Evolutionary conservation across 2,888 invertebrate genomes (phyloP), one percentile per base, ranked within the genome.

Genomic region (Choristoneura rosaceana): DNA sequence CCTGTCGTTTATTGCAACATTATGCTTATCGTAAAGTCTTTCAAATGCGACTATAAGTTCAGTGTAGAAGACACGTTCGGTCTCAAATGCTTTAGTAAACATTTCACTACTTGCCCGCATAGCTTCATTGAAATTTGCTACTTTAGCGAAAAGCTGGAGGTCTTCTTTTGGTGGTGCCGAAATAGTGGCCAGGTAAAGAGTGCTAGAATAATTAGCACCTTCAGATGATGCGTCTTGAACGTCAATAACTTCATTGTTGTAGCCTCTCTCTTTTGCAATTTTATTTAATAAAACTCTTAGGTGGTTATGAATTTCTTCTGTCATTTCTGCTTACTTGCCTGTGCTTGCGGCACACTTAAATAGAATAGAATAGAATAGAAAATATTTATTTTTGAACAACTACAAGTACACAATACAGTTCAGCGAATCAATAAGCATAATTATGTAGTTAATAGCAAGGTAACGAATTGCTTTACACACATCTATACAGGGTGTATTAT

Each of bases 161-260:
- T 63, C 75, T 14, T 80, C 74, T 55, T 73, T 75, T 3, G 69
- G 43, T 3, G 73, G 73, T 8, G 73, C 66, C 14, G 75, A 67
- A 8, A 86, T 74, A 0, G 77, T 81, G 4, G 77, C 79, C n/a
- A 79, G 74, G 66, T 77, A 86, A 7, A 88, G 75, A 0, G 75
- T 74, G 4, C 87, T 86, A 3, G 88, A 85, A 74, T 82, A 88
- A 74, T 88, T 88, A 0, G 82, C 85, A 9, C 87, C 88, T 7
- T 82, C 87, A 73, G 85, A 86, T 15, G 75, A 81, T 17, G 85
- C 75, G 4, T 79, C 69, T 25, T 75, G 78, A 5, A 87, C 17
- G 15, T 77, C 63, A 45, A 84, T 55, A 3, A 79, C 74, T 7
- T 73, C 70, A 50, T 77, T 55, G 15, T 71, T 69, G 66, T 80